Conservation (phyloP, 2,797 vertebrate species). For the Borostomias antarcticus region DNA sequence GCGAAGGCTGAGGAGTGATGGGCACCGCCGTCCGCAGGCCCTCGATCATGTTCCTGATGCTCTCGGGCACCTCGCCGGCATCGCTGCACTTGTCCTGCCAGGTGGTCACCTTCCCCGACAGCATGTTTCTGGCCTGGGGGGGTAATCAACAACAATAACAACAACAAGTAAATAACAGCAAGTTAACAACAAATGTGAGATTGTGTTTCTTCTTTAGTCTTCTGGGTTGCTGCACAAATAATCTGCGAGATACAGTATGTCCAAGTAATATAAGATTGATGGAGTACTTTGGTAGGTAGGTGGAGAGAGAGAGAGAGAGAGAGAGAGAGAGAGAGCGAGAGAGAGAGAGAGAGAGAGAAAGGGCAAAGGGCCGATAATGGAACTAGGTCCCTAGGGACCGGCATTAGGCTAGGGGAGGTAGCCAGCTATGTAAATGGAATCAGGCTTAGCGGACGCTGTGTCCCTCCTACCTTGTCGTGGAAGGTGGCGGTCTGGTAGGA, state of each 20-base stretch:
- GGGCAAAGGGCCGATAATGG: not conserved
- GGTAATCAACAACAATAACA: not conserved
- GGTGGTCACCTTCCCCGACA: constrained; percentile 82
- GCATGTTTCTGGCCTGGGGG: constrained; percentile 82
- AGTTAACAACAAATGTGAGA: no score
- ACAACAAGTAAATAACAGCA: no score
- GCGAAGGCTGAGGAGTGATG: constrained; percentile 89
- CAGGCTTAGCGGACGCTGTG: no score
- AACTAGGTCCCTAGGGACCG: constrained; percentile 16
- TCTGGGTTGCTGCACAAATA: no score
- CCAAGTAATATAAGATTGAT: no score
- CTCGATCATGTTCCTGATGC: constrained; percentile 86
- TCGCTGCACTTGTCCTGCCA: constrained; percentile 95
- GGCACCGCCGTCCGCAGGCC: constrained; percentile 81
- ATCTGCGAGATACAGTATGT: no score
- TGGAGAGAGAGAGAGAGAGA: no score
- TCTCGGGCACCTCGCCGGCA: constrained; percentile 88
- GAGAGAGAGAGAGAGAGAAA: no score
- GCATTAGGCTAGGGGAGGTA: not conserved
- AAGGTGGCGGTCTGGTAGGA: constrained; percentile 83
- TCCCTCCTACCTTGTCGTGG: constrained; percentile 86
- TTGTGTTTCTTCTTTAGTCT: no score
- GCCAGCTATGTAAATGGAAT: not conserved
- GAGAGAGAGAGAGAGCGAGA: no score
- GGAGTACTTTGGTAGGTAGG: no score